These are phyloP conservation scores for Natator depressus DNA, from an alignment of 2,113 vertebrate genomes.

Conservation along the genomic window DNA sequence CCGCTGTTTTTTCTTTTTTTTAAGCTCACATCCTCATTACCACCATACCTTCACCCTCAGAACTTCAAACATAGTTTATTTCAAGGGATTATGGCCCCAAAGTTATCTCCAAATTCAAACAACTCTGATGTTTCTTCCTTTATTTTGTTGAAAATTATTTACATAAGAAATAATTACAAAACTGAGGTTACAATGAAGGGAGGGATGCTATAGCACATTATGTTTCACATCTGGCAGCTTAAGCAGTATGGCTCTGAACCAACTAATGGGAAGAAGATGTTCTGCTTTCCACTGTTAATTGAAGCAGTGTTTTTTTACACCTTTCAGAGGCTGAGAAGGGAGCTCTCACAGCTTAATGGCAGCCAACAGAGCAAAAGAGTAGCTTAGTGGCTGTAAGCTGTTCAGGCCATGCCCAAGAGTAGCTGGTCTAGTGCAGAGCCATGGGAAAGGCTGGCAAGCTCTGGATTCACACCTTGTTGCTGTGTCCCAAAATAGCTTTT, in stretches of 20 bases:
- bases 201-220: fast-evolving
- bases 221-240: background rate
- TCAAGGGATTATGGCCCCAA: background rate
- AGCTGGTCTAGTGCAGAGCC: background rate
- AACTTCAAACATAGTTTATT: background rate
- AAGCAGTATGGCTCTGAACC: background rate
- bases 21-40: background rate
- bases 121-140: background rate
- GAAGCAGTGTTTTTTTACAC: background rate
- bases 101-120: background rate
- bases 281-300: background rate
- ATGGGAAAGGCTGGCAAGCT: background rate
- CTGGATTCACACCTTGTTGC: background rate
- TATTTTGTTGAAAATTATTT: background rate
- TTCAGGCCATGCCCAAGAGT: background rate
- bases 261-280: fast-evolving
- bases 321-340: background rate
- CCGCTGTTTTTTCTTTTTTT: background rate
- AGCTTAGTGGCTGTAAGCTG: background rate
- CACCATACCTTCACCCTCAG: background rate
- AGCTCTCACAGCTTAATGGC: background rate
- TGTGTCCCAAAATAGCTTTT: background rate
- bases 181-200: background rate
- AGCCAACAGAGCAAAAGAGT: background rate
- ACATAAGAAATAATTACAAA: background rate